These are phyloP conservation scores for Drosophila pseudotakahashii DNA, from an alignment of 2,888 invertebrate species.

Conservation along the genomic window DNA sequence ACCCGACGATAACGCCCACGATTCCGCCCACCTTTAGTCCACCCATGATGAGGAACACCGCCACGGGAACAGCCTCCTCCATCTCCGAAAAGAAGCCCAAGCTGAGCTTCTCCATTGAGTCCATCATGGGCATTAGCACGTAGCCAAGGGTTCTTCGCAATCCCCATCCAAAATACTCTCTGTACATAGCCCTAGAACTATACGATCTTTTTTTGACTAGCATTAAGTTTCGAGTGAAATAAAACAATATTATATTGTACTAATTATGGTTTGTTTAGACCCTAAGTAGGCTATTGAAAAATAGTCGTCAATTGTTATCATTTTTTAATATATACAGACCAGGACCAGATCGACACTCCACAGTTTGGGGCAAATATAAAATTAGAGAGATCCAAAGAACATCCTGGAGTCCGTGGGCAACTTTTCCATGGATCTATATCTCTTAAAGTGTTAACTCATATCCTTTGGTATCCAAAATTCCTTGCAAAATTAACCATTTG, in stretches of 20 bases:
- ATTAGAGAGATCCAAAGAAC: not conserved
- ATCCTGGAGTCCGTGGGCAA: not conserved
- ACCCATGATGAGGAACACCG: not conserved
- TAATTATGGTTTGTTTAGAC: too few relatives aligned
- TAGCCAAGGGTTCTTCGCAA: conserved; percentile 48
- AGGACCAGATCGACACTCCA: not conserved
- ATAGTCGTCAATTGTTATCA: not conserved
- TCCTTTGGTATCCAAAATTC: not conserved
- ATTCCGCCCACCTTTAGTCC: conserved; percentile 15
- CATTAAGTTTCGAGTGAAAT: conserved; percentile 39
- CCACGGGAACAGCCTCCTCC: conserved; percentile 17
- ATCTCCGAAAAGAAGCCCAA: conserved; percentile 70
- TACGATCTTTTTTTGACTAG: conserved; percentile 29
- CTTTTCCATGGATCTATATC: not conserved
- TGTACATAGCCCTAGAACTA: conserved; percentile 20
- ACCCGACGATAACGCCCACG: conserved; percentile 26
- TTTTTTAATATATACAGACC: not conserved
- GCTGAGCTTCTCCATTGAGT: conserved; percentile 87
- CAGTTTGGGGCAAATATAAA: not conserved
- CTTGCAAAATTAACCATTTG: not conserved
- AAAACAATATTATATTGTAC: too few relatives aligned
- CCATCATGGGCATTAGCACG: conserved; percentile 87
- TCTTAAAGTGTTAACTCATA: not conserved
- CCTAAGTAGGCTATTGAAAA: not conserved
- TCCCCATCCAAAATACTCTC: not conserved